Percentiles rank a stretch among this genome's conserved stretches.
Evolutionary conservation across 2,113 vertebrate species (phyloP).

Genomic region (Hydropotes inermis): DNA sequence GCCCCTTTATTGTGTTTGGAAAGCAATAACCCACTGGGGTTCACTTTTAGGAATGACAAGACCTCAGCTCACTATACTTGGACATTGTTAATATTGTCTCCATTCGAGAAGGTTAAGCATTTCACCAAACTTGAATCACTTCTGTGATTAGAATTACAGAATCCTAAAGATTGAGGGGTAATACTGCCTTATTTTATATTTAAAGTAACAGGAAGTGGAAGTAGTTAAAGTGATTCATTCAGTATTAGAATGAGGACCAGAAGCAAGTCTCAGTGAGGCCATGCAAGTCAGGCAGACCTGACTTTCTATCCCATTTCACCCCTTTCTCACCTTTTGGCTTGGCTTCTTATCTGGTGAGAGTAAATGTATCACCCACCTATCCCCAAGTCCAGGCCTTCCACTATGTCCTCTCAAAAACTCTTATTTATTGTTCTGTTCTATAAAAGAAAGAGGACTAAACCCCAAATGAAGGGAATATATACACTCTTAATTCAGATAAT

Average conservation of each 20-base stretch:
- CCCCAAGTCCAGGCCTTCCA: neutral
- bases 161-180: neutral
- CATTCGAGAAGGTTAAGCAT: constrained; percentile 17
- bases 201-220: neutral
- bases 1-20: constrained; percentile 61
- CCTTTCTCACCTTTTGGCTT: neutral
- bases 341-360: neutral
- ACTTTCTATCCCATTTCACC: neutral
- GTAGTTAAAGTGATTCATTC: neutral
- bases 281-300: neutral
- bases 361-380: neutral
- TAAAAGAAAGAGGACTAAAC: neutral
- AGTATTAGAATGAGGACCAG: neutral
- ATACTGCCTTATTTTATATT: neutral
- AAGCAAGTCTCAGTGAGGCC: neutral
- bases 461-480: neutral
- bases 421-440: neutral
- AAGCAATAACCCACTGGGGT: constrained; percentile 49
- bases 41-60: constrained; percentile 41
- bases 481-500: neutral
- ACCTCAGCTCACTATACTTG: neutral
- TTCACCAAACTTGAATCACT: constrained; percentile 13
- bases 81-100: constrained; percentile 31
- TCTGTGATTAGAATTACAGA: constrained; percentile 44
- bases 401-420: neutral